A percentile compares a stretch with the other conserved stretches of the same genome.
Evolutionary conservation across 2,113 vertebrate species (phyloP).

Genomic region (Bufo bufo): DNA sequence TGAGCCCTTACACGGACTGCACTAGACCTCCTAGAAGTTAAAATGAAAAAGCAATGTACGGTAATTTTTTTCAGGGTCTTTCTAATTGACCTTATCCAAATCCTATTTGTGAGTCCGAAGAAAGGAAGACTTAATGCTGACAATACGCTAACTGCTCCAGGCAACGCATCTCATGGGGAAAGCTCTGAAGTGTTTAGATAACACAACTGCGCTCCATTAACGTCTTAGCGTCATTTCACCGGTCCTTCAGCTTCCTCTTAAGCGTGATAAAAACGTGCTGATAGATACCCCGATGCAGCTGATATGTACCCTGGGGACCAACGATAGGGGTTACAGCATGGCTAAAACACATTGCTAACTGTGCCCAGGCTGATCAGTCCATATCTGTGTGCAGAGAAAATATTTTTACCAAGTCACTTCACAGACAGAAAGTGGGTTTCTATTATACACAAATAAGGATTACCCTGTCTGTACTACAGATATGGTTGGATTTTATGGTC

Average conservation of each 20-base stretch:
- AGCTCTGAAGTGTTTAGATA: conserved; percentile 41
- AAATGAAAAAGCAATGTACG: not conserved
- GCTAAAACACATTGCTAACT: no score
- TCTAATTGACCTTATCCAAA: conserved; percentile 22
- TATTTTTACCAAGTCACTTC: not conserved
- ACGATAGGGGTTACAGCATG: not conserved
- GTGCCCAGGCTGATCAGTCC: not conserved
- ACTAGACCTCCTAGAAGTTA: not conserved
- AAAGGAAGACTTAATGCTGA: conserved; percentile 31
- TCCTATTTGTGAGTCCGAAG: conserved; percentile 18
- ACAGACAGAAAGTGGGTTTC: no score
- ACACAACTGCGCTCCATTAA: conserved; percentile 41
- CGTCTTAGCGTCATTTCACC: not conserved
- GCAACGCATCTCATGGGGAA: conserved; percentile 22
- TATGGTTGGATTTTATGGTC: no score
- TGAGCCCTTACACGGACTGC: no score
- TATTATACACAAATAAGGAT: no score
- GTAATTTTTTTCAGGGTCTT: not conserved
- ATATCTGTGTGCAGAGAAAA: not conserved
- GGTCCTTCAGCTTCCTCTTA: not conserved
- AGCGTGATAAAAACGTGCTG: not conserved
- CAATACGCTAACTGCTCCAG: conserved; percentile 33
- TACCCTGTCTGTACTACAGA: no score
- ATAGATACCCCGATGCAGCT: not conserved
- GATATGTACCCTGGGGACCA: not conserved